A percentile compares a stretch with the other conserved stretches of the same genome.
Evolutionary conservation across 2,113 vertebrate genomes (phyloP).

Genomic region (Struthio camelus): DNA sequence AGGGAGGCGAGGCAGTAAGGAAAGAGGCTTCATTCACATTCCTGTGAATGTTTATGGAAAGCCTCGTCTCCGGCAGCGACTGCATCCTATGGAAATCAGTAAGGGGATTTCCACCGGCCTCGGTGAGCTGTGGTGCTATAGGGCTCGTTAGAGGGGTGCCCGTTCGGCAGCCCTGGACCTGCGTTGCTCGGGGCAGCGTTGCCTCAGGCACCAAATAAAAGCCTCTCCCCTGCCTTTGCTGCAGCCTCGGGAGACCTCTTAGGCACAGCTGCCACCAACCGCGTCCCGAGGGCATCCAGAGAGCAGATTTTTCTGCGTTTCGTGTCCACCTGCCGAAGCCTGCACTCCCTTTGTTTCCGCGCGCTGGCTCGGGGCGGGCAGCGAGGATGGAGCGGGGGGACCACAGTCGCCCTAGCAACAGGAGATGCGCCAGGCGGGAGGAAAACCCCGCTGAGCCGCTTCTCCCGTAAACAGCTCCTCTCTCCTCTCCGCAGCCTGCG

Average conservation of each 20-base stretch:
- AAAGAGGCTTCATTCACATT: fast-evolving
- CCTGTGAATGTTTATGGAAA: not conserved
- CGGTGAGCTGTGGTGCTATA: not conserved
- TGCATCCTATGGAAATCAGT: not conserved
- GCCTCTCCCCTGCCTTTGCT: not conserved
- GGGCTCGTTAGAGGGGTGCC: not conserved
- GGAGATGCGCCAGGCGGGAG: not conserved
- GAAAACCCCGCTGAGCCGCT: not conserved
- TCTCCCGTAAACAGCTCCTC: not conserved
- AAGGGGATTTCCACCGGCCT: not conserved
- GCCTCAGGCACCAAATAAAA: not conserved
- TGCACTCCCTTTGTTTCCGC: not conserved
- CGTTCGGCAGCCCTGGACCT: not conserved
- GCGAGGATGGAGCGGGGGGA: too few species aligned
- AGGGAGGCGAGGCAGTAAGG: not conserved
- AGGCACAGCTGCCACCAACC: not conserved
- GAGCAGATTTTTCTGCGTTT: not conserved
- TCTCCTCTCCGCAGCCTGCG: not conserved
- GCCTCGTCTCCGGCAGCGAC: not conserved
- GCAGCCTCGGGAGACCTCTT: not conserved
- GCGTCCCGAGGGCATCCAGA: not conserved
- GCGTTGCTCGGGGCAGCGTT: fast-evolving
- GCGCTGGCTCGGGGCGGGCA: not conserved
- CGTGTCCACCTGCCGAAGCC: not conserved
- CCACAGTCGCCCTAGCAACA: constrained; percentile 66